Base-by-base conservation (phyloP, 2,888 invertebrate species). In the Autographa gamma region DNA sequence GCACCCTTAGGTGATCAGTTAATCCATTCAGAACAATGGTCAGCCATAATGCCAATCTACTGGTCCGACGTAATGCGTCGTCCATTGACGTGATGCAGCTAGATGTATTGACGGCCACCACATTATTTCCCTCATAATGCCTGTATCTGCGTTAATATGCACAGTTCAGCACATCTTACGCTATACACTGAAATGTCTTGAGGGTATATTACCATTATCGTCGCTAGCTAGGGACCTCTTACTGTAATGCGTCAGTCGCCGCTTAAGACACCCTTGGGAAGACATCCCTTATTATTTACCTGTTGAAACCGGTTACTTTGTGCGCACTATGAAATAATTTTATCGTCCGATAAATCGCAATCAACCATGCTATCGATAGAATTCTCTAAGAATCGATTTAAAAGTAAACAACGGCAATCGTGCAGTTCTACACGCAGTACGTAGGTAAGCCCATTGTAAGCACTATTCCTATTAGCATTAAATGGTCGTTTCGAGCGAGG, bases 381-480 rank as follows among this genome's bases (percentile, higher is more conserved):
- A 62, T 38, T 11, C 25, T 56, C 79, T 48, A 59, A 62, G 60
- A 71, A 65, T 77, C 76, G 71, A 77, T 71, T 77, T 80, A 68
- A 76, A 75, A 79, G 63, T 58, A 66, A 76, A 66, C 72, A 63
- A 66, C 63, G 60, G 71, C 69, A 66, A 66, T 86, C 84, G 48
- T 48, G n/a, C n/a, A 48, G 48, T 48, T n/a, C 79, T 71, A 82
- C 81, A 75, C 86, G 86, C 87, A 83, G 88, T 88, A 85, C 86
- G 84, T 88, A 86, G 85, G 84, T 88, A 91, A 91, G 89, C 89
- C 88, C 82, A 89, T 90, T 91, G 92, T 91, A 90, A 91, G 90
- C 88, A 88, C 90, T 89, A 89, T 78, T 85, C 82, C 87, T 85
- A 91, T 92, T 92, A 91, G 90, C 92, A 91, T 92, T 88, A 90